A percentile compares a stretch with the other conserved stretches of the same genome.
These are phyloP conservation scores for Aurelia sp. DNA, from an alignment of 30 jellyfish, hydroid and myxozoan species.

Conservation along the genomic window DNA sequence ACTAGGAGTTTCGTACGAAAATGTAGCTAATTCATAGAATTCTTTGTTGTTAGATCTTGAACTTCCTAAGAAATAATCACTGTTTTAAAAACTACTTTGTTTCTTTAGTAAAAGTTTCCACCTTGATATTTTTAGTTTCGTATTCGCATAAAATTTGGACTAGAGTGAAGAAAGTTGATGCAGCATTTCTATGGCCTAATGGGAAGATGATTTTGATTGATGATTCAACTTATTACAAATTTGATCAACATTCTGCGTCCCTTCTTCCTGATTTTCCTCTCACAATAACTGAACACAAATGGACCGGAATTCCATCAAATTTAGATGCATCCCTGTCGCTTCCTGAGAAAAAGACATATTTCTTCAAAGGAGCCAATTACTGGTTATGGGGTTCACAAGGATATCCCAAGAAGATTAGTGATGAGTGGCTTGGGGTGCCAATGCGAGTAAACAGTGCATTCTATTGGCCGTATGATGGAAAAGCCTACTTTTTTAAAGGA, in stretches of 20 bases:
- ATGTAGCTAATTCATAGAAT: no score
- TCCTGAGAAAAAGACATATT: conserved; percentile 25
- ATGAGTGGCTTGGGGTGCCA: conserved; percentile 54
- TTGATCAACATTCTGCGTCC: conserved; percentile 5
- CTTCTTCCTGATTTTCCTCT: conserved; percentile 35
- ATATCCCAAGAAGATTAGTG: conserved; percentile 14
- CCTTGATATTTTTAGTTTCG: no score
- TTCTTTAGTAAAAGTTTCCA: neutral
- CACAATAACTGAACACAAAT: neutral
- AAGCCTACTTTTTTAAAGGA: conserved; percentile 52
- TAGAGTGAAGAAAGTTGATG: conserved; percentile 16
- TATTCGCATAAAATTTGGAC: neutral
- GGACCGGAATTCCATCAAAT: conserved; percentile 25
- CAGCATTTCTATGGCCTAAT: conserved; percentile 45
- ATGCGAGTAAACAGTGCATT: conserved; percentile 41
- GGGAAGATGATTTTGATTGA: conserved; percentile 10
- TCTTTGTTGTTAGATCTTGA: no score
- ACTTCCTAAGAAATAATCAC: no score
- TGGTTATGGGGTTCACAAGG: conserved; percentile 54
- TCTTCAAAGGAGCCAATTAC: conserved; percentile 26
- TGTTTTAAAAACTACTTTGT: no score
- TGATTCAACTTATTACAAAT: conserved; percentile 28
- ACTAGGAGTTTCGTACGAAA: no score
- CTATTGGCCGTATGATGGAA: conserved; percentile 43
- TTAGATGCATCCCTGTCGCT: conserved; percentile 46